Conservation (phyloP, 2,113 vertebrate species). For the Stomatorhinus ivindoensis region DNA sequence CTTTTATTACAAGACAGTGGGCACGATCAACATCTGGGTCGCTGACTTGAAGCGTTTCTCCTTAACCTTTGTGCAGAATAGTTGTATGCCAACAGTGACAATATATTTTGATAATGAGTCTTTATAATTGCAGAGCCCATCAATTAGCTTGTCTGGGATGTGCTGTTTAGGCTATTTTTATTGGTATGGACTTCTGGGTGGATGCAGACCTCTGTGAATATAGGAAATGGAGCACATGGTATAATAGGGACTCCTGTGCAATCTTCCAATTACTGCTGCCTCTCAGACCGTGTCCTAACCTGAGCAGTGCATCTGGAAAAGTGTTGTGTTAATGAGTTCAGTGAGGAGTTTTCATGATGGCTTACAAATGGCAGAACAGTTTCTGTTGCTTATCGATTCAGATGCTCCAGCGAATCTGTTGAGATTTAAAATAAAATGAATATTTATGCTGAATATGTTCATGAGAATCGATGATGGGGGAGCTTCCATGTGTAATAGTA, state of each 20-base stretch:
- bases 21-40: background rate
- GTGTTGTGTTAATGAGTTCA: background rate
- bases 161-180: background rate
- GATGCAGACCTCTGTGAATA: background rate
- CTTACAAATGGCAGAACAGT: background rate
- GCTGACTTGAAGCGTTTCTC: background rate
- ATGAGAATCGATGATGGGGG: background rate
- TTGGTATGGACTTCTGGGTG: background rate
- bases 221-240: background rate
- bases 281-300: background rate
- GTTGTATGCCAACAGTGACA: conserved; percentile 16
- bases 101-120: background rate
- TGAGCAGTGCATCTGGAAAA: background rate
- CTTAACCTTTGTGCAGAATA: background rate
- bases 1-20: background rate
- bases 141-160: background rate
- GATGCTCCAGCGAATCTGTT: background rate
- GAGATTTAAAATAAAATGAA: background rate
- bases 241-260: background rate
- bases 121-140: background rate
- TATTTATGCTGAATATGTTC: background rate
- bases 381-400: background rate
- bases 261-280: background rate
- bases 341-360: background rate
- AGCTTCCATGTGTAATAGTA: background rate